phyloP scores from a whole-genome alignment of 2,888 invertebrate genomes.

The Eristalis arbustorum region DNA sequence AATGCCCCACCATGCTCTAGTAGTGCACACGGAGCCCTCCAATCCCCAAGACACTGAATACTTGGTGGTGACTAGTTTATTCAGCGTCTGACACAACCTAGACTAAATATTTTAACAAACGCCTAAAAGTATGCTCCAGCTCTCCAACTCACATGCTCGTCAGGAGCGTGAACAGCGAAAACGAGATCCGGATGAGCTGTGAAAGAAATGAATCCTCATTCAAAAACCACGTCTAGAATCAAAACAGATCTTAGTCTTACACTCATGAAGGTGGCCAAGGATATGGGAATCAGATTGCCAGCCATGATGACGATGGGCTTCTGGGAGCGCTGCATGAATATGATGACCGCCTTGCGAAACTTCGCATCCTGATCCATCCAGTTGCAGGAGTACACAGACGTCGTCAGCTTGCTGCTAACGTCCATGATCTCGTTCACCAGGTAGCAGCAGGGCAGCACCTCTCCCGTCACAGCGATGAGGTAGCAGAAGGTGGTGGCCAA shows the following conservation, averaged over 20 bases:
- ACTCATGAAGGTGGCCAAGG: conserved; percentile 72
- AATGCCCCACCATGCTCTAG: too few relatives aligned
- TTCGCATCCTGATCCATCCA: conserved; percentile 72
- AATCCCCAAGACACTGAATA: too few relatives aligned
- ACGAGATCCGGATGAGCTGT: conserved; percentile 44
- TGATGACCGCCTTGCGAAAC: conserved; percentile 73
- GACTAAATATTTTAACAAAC: neutral
- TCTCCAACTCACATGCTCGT: conserved; percentile 17
- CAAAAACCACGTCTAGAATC: too few relatives aligned
- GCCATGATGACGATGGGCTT: conserved; percentile 69
- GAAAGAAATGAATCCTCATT: neutral
- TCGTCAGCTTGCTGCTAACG: conserved; percentile 68
- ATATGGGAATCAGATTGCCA: conserved; percentile 72
- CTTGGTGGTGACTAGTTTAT: neutral
- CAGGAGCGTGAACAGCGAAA: conserved; percentile 52
- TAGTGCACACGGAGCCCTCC: too few relatives aligned
- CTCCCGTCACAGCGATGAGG: conserved; percentile 59
- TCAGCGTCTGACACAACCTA: neutral
- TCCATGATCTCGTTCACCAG: conserved; percentile 71
- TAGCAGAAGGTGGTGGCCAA: conserved; percentile 63
- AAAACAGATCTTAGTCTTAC: conserved; percentile 52
- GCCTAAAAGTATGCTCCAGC: neutral
- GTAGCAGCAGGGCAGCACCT: conserved; percentile 73
- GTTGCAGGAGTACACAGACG: conserved; percentile 72
- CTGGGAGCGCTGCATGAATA: conserved; percentile 74